Evolutionary conservation across 2,888 invertebrate genomes (phyloP), one percentile per base, ranked within the genome.

Genomic region (Fissipunctia ypsillon): DNA sequence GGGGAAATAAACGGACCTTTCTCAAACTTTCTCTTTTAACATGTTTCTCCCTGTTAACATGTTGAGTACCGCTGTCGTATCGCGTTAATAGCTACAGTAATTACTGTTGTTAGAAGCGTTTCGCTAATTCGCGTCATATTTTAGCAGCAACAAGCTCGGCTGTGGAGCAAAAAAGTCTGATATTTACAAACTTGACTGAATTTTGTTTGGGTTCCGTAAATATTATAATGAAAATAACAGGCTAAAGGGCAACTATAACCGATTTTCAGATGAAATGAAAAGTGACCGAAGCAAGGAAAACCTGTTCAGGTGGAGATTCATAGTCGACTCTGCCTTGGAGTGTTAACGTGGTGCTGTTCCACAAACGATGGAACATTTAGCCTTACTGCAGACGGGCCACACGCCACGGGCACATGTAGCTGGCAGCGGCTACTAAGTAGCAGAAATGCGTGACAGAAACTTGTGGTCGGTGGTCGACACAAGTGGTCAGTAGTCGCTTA

Each of bases 51-150:
- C 35, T 50, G 68, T 61, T 50, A 61, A 78, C 65, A 80, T 77
- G 75, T 87, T 87, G 84, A 83, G 84, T 69, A 73, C 70, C 81
- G 50, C 78, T 81, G 79, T 68, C 64, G n/a, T 69, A 79, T 76
- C 74, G 78, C 75, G 75, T 69, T 69, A 73, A 84, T 77, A 76
- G 72, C 73, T 60, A 43, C 38, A 72, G 84, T 81, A 87, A 87
- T 87, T 87, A 80, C 82, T 66, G 78, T 76, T 70, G 77, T 85
- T 87, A 82, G 81, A 69, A 76, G 68, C 73, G 69, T 84, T 87
- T 87, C 76, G 75, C 81, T 86, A 85, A 87, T 87, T 81, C 57
- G n/a, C 25, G 68, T 82, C 63, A 79, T 77, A 85, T 82, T 79
- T 85, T 79, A 73, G 56, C 66, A 63, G 73, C 74, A 85, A 84